Base-by-base conservation (phyloP, 2,113 vertebrate species). In the Irena cyanogastra region DNA sequence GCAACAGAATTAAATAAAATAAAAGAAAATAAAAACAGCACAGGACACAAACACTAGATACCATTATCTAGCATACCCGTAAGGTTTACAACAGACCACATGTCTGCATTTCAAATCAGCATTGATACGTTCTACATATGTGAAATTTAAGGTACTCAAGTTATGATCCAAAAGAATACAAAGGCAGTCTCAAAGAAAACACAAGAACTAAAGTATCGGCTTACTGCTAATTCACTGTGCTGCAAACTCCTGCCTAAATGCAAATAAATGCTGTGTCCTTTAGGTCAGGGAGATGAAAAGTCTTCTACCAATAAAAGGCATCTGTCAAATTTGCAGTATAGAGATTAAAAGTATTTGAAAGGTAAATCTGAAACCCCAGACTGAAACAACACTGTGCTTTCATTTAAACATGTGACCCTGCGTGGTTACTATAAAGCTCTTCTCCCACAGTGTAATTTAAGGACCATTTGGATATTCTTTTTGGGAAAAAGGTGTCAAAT, bases 401-500 rank as follows among this genome's bases (percentile, higher is more conserved):
- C 88, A 95, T 92, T 96, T 93, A 76, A 96, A 94, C 23, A 69
- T 16, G 23, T 68, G 90, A 88, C 49, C 60, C 49, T 28, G 23
- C 70, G 20, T 13, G 16, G 78, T 68, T 96, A 61, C 91, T 93
- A 93, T 71, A 93, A 96, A 95, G 77, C 74, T 89, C 86, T 77
- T 59, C 71, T 87, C 49, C 81, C 61, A 54, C 76, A 91, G 60
- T 11, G 42, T 80, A 95, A 96, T 95, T 76, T 88, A 83, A 96
- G 80, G 83, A 71, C 19, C 64, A 87, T 92, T 96, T 90, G 81
- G 69, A 97, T 91, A 89, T 77, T 89, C 78, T 71, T 80, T 91
- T 88, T 86, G 76, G 96, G 79, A 93, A 93, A 94, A 94, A 95
- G 52, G 44, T 94, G 85, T 90, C 76, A 93, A 92, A 97, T 96